Conservation (phyloP, 2,888 invertebrate species). For the Dilophus febrilis region DNA sequence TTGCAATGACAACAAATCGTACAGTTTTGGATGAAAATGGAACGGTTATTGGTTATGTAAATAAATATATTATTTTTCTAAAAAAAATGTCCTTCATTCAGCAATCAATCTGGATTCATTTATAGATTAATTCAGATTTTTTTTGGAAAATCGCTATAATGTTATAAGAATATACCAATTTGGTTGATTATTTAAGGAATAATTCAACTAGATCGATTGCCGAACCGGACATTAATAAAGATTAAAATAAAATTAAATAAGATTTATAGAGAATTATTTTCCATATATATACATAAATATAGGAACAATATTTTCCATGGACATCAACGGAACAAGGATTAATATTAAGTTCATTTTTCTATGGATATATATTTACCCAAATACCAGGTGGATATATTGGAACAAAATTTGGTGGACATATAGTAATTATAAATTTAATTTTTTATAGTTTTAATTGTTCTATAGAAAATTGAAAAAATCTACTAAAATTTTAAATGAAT, state of each 20-base stretch:
- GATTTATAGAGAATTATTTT: too few relatives aligned
- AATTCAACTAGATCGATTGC: too few relatives aligned
- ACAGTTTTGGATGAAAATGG: background rate
- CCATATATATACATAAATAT: too few relatives aligned
- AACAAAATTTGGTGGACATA: constrained; percentile 69
- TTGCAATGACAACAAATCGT: constrained; percentile 71
- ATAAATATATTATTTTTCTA: background rate
- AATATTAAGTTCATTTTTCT: constrained; percentile 74
- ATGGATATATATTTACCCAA: constrained; percentile 73
- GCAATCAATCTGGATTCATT: too few relatives aligned
- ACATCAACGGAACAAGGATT: constrained; percentile 57
- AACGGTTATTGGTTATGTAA: background rate
- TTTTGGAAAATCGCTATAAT: too few relatives aligned
- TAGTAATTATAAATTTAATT: constrained; percentile 19
- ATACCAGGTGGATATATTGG: constrained; percentile 71
- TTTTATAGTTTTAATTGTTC: constrained; percentile 43
- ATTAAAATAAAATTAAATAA: too few relatives aligned
- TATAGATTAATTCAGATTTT: background rate
- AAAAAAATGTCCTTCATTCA: too few relatives aligned
- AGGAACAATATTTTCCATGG: constrained; percentile 69
- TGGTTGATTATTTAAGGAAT: too few relatives aligned
- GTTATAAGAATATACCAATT: too few relatives aligned
- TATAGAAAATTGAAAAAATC: too few relatives aligned
- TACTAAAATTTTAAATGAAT: too few relatives aligned
- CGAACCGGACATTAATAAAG: too few relatives aligned